These are phyloP conservation scores for Anthophora plumipes DNA, from an alignment of 2,888 invertebrate genomes.

Conservation along the genomic window DNA sequence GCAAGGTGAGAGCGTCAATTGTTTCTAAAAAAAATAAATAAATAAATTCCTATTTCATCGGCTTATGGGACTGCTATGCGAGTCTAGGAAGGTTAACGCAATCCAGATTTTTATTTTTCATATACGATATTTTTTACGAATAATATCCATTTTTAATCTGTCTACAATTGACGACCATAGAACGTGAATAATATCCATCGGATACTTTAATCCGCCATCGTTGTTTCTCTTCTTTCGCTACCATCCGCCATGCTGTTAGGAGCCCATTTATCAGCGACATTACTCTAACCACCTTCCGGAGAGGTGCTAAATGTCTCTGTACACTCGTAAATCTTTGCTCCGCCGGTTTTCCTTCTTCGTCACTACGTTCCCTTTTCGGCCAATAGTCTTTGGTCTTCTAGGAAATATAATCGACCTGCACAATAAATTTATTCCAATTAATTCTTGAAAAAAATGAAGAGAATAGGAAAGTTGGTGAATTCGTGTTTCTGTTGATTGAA, in stretches of 20 bases:
- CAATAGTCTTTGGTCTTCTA: conserved; percentile 57
- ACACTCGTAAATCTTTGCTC: conserved; percentile 81
- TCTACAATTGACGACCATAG: neutral
- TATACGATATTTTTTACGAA: neutral
- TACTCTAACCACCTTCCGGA: conserved; percentile 79
- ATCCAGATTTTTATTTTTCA: neutral
- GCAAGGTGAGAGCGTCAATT: too few species aligned
- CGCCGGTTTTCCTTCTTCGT: conserved; percentile 66
- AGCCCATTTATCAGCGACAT: conserved; percentile 79
- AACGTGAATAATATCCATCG: conserved; percentile 39
- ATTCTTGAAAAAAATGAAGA: neutral
- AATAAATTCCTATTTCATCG: too few species aligned
- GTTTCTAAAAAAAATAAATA: too few species aligned
- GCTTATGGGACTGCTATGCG: too few species aligned
- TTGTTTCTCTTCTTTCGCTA: conserved; percentile 60
- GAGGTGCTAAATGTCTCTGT: conserved; percentile 79
- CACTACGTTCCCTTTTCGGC: conserved; percentile 54
- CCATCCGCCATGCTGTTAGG: conserved; percentile 79
- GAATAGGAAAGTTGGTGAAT: neutral
- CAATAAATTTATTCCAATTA: conserved; percentile 16
- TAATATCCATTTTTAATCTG: neutral
- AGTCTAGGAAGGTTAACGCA: too few species aligned
- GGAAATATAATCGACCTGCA: conserved; percentile 45
- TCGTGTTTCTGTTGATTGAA: too few species aligned
- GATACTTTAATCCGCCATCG: conserved; percentile 64